Evolutionary conservation across 2,113 vertebrate genomes (phyloP), one percentile per base, ranked within the genome.

Genomic region (Thalassoma bifasciatum): DNA sequence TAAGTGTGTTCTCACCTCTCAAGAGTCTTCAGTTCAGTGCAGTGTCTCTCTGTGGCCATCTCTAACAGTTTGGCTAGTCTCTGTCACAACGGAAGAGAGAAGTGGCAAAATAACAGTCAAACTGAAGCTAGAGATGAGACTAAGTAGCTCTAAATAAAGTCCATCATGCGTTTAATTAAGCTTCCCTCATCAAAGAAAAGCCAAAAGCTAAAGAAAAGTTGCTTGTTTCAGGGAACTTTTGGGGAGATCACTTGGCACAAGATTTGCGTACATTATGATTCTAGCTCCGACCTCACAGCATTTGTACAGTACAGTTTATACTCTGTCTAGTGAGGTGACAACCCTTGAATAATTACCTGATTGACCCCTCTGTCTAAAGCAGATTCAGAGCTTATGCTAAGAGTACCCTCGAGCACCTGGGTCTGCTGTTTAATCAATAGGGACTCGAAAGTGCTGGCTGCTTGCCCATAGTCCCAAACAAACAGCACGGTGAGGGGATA

Each of bases 51-150:
- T 69, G 89, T 93, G 78, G 97, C 96, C 70, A 96, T 89, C 86
- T 98, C 96, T 82, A 91, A 82, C 79, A 98, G 95, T 88, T 96
- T 98, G 84, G 94, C 24, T 59, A 95, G 91, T 92, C 95, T 95
- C 98, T 99, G 92, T 68, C 66, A 80, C 59, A 88, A 64, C 21
- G 86, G 73, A 84, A 65, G 57, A 59, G 85, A 57, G 46, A 91
- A 80, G 70, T 65, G 1, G n/a, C 66, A 71, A 17, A 10, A 52
- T 86, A 49, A 66, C 66, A 81, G 59, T 83, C 63, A 66, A 68
- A 62, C 26, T 7, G n/a, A 57, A 73, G 37, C 8, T 47, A 17
- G n/a, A 57, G 60, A 51, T 38, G 1, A 57, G 58, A 36, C 7
- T 14, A 34, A 63, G 40, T 42, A 2, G 19, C 49, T 79, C 23